Base-by-base conservation (phyloP, 2,113 vertebrate species). In the Melanostigma gelatinosum region DNA sequence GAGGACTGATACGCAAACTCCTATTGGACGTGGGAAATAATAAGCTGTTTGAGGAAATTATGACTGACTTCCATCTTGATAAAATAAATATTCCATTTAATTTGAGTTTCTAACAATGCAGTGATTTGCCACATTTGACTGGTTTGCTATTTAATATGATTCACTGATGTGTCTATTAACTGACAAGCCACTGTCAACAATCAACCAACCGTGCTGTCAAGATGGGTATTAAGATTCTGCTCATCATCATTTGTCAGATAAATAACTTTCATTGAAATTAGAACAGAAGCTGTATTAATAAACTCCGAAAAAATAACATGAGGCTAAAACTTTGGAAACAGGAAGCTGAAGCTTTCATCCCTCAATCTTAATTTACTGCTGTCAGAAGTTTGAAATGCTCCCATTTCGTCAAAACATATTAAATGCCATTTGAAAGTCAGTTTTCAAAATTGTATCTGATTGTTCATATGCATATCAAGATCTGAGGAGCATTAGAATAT, bases 351-450 rank as follows among this genome's bases (percentile, higher is more conserved):
- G 83, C 79, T 85, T 86, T 85, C 83, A 86, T 90, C 81, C 40
- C 24, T 91, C 83, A 83, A 82, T 89, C 77, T 87, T 88, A 85
- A 91, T 93, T 88, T 85, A 62, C 67, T 58, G 50, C 85, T 91
- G 83, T 91, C 87, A 93, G 34, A 66, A 46, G 63, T 54, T 6
- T 82, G 75, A 86, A 82, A 86, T 55, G 71, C n/a, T 27, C 65
- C 65, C 38, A 54, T 73, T 82, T 71, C 44, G 12, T 76, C 77
- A 55, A 66, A 80, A 62, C 67, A 77, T 80, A 85, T 86, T 86
- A 82, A 75, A 86, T 82, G 79, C 79, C 75, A 79, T 75, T 86
- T 82, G 58, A 62, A 71, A 79, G 79, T 66, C 79, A 71, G 40
- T 34, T 72, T 79, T 62, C 60, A 40, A 79, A 82, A 86, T 86